Evolutionary conservation across 2,797 vertebrate genomes (phyloP).

Genomic region (Aphelocoma californica): DNA sequence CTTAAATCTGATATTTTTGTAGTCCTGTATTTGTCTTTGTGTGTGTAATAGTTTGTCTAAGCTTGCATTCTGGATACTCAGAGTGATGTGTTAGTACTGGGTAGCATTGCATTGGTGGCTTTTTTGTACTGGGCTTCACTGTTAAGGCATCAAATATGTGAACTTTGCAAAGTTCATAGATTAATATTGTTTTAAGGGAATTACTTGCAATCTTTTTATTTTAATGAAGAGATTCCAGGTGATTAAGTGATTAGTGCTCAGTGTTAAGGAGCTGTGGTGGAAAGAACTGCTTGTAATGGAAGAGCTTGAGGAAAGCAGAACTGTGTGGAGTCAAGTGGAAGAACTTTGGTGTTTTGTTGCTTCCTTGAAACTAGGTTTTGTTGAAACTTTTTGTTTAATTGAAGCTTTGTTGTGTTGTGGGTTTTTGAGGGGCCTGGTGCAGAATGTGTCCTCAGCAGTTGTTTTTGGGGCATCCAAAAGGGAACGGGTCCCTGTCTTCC

Average conservation of each 20-base stretch:
- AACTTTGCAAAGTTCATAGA: background rate
- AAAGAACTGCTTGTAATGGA: background rate
- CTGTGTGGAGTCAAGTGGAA: background rate
- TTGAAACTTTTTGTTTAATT: background rate
- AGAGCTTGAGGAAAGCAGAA: background rate
- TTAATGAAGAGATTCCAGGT: background rate
- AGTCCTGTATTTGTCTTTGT: background rate
- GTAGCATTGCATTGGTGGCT: fast-evolving
- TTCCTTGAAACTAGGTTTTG: background rate
- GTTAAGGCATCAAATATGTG: background rate
- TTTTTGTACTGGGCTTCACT: background rate
- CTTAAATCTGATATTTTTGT: background rate
- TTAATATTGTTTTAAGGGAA: background rate
- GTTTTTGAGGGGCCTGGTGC: background rate
- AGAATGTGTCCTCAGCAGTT: background rate
- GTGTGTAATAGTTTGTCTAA: background rate
- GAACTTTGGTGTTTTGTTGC: background rate
- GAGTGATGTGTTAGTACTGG: background rate
- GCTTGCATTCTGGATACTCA: background rate
- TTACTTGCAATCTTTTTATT: background rate
- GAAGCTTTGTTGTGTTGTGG: background rate
- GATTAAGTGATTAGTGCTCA: background rate
- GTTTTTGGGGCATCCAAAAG: background rate
- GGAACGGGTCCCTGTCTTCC: background rate
- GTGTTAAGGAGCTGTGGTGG: background rate